Evolutionary conservation across 2,888 invertebrate species (phyloP).

Genomic region (Sericinus montela): DNA sequence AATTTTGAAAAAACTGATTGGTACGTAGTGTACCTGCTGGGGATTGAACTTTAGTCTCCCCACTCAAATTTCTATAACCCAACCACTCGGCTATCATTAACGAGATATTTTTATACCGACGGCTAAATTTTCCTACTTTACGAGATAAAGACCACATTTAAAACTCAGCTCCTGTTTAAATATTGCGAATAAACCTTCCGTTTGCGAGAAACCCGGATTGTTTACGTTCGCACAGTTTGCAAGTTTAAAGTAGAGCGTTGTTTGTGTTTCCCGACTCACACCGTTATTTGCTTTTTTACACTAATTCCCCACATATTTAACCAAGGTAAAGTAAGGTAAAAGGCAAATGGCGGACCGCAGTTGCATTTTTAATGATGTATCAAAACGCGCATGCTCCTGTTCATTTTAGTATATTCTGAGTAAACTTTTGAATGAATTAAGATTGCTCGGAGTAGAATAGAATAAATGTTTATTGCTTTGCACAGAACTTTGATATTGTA

Average conservation of each 20-base stretch:
- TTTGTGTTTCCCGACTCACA: slow-evolving; percentile 23
- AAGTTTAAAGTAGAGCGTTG: slow-evolving; percentile 29
- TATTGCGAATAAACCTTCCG: slow-evolving; percentile 42
- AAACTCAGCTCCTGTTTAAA: slow-evolving; percentile 2
- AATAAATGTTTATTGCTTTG: too few relatives aligned
- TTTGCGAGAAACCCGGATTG: slow-evolving; percentile 51
- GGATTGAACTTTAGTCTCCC: too few relatives aligned
- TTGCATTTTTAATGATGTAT: slow-evolving; percentile 7
- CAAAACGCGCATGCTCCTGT: too few relatives aligned
- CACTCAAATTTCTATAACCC: too few relatives aligned
- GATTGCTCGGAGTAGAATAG: too few relatives aligned
- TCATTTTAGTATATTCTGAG: too few relatives aligned
- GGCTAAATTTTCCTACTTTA: not conserved
- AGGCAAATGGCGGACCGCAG: not conserved
- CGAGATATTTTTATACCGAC: too few relatives aligned
- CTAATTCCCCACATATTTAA: slow-evolving; percentile 24
- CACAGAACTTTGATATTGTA: too few relatives aligned
- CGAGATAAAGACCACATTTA: not conserved
- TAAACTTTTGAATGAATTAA: too few relatives aligned
- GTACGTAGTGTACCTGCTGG: too few relatives aligned
- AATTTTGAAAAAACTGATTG: too few relatives aligned
- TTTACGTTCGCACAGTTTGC: slow-evolving; percentile 59
- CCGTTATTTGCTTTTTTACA: slow-evolving; percentile 28
- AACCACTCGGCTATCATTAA: too few relatives aligned
- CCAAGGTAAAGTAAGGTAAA: not conserved